Conservation (phyloP, 2,888 invertebrate genomes). For the Heliconius charithonia region DNA sequence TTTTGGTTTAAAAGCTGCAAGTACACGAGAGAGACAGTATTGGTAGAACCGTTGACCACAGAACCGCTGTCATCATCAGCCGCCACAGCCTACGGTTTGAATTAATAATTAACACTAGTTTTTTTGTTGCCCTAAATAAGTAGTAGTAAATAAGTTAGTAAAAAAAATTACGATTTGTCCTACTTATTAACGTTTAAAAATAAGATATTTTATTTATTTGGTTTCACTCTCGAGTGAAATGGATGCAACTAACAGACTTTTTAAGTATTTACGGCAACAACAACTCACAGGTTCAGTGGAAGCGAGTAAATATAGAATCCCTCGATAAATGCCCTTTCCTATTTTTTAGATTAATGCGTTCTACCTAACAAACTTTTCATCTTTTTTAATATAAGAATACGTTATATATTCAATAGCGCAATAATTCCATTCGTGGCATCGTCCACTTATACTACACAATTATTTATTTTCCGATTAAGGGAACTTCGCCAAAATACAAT, state of each 20-base stretch:
- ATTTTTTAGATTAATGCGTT: too few relatives aligned
- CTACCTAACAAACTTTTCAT: too few relatives aligned
- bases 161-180: background rate
- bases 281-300: too few relatives aligned
- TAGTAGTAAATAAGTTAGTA: background rate
- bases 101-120: slow-evolving; percentile 48
- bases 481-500: too few relatives aligned
- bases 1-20: background rate
- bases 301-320: too few relatives aligned
- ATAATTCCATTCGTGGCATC: too few relatives aligned
- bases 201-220: background rate
- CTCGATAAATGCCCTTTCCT: too few relatives aligned
- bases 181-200: background rate
- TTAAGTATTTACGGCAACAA: background rate
- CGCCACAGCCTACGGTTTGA: slow-evolving; percentile 53
- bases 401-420: too few relatives aligned
- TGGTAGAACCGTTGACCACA: slow-evolving; percentile 58
- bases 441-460: too few relatives aligned
- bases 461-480: too few relatives aligned
- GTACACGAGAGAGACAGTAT: slow-evolving; percentile 45
- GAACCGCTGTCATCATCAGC: slow-evolving; percentile 73
- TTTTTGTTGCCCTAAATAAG: slow-evolving; percentile 22
- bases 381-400: too few relatives aligned
- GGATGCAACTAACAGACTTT: background rate
- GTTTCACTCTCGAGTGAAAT: background rate